A percentile compares a stretch with the other conserved stretches of the same genome.
phyloP scores from a whole-genome alignment of 2,797 vertebrate species.

The Scomberomorus guttatus region DNA sequence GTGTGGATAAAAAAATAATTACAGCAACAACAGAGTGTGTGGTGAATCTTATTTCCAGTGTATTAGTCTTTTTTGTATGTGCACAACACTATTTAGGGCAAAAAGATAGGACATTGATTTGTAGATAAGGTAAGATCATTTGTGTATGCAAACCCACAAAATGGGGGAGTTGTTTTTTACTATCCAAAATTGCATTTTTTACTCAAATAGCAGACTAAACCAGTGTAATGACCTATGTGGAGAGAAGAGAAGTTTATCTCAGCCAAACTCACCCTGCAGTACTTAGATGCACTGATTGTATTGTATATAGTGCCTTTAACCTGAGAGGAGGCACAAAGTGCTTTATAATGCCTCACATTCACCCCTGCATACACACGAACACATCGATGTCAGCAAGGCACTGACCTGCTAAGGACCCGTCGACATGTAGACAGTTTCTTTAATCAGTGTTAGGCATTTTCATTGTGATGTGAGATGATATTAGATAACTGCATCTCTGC shows the following conservation, averaged over 20 bases:
- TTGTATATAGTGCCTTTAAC: background rate
- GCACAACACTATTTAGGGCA: conserved; percentile 35
- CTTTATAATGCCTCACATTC: background rate
- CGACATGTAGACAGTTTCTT: no score
- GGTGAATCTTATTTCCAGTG: conserved; percentile 40
- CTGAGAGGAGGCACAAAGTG: background rate
- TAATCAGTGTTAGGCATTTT: no score
- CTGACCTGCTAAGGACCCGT: no score
- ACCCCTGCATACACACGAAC: background rate
- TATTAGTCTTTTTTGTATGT: conserved; percentile 36
- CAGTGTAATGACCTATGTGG: background rate
- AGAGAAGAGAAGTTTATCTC: conserved; percentile 6
- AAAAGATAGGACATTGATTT: conserved; percentile 25
- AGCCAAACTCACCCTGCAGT: background rate
- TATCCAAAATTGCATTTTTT: conserved; percentile 8
- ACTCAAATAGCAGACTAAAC: background rate
- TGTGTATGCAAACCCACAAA: background rate
- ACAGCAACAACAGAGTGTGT: conserved; percentile 20
- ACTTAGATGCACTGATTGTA: background rate
- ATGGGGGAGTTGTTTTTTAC: background rate
- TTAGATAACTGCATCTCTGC: no score
- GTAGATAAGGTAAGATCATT: background rate
- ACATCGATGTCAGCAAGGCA: background rate
- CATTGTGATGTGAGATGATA: no score
- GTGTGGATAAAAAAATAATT: conserved; percentile 47